A percentile compares a stretch with the other conserved stretches of the same genome.
Evolutionary conservation across 1,140 invertebrate species (phyloP).

Genomic region (Listronotus oregonensis): DNA sequence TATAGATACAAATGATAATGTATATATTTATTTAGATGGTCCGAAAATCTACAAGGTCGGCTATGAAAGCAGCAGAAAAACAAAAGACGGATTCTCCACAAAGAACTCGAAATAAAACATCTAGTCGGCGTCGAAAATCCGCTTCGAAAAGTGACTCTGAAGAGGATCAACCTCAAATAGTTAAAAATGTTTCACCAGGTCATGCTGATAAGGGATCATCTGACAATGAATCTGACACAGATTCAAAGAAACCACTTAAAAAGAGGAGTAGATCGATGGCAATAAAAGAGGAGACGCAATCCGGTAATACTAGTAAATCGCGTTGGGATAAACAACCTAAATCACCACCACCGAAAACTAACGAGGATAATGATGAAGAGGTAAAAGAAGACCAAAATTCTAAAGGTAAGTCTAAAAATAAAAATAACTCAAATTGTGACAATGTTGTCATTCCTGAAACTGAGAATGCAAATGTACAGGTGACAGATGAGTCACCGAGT

Average conservation of each 20-base stretch:
- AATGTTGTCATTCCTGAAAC: conserved; percentile 42
- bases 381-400: conserved; percentile 45
- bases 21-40: conserved; percentile 22
- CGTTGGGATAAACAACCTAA: conserved; percentile 6
- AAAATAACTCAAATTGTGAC: conserved; percentile 52
- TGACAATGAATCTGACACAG: conserved; percentile 25
- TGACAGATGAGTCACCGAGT: conserved; percentile 51
- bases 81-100: conserved; percentile 8
- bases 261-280: conserved; percentile 22
- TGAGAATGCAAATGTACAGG: conserved; percentile 53
- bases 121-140: conserved; percentile 12
- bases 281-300: conserved; percentile 2
- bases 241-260: conserved; percentile 29
- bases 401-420: conserved; percentile 56
- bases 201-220: conserved; percentile 20
- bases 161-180: conserved; percentile 8
- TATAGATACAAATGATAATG: too few relatives aligned
- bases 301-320: background rate
- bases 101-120: conserved; percentile 7
- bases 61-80: conserved; percentile 31
- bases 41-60: conserved; percentile 19
- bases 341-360: background rate
- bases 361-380: conserved; percentile 36
- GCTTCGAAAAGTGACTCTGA: conserved; percentile 26
- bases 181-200: background rate